Evolutionary conservation across 2,888 invertebrate species (phyloP), one percentile per base, ranked within the genome.

Genomic region (Laspeyria flexula): DNA sequence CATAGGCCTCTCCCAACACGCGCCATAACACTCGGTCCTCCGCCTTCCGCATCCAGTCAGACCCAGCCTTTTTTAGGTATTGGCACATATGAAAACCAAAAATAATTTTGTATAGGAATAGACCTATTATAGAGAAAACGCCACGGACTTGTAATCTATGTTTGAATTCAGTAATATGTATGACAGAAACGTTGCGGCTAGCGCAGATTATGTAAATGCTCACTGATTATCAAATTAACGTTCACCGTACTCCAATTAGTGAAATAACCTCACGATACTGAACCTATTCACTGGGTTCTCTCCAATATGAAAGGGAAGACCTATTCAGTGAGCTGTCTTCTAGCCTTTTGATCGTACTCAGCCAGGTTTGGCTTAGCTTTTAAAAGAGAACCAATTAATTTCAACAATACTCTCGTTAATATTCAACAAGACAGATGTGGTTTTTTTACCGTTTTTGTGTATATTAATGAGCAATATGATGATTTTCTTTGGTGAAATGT

Each of bases 201-300:
- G 61, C 67, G 39, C 67, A 71, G 67, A 75, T 75, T 73, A 74
- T 78, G 75, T 75, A 66, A 70, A 58, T 61, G 61, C n/a, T 58
- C 56, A 46, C 58, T 54, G 58, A 44, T 79, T 76, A 76, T 77
- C 76, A 80, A 83, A 83, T 81, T 78, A 76, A 80, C 71, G 77
- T 72, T 75, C 74, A 25, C 69, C 71, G 61, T 69, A 60, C 58
- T 73, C 76, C 77, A 81, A 83, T 82, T 83, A 81, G 75, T 66
- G 71, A 59, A 66, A 73, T 68, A 77, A 66, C 64, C 67, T 50
- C 64, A 65, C 53, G 67, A 66, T 71, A 75, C 65, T 68, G 65
- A 65, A 68, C 58, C 50, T 54, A 75, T 79, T 78, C 72, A 79
- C 61, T 67, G 59, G 71, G 66, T 70, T 66, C 69, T 64, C 70